These are phyloP conservation scores for Pygocentrus nattereri DNA, from an alignment of 2,797 vertebrate genomes.

Conservation along the genomic window DNA sequence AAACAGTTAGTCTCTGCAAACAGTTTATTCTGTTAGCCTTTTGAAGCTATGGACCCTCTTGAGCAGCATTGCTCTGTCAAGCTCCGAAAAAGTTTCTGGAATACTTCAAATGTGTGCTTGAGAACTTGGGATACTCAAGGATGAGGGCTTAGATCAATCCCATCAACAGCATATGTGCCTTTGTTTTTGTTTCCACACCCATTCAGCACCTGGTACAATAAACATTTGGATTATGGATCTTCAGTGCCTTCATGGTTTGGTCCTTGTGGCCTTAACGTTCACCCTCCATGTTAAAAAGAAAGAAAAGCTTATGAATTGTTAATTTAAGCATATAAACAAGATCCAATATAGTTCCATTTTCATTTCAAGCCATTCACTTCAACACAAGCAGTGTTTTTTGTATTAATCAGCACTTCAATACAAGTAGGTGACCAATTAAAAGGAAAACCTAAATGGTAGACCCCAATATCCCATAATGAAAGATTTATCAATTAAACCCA, in stretches of 20 bases:
- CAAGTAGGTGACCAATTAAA: neutral
- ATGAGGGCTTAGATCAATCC: slow-evolving; percentile 5
- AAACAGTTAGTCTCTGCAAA: neutral
- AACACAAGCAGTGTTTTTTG: too few relatives aligned
- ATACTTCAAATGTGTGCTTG: neutral
- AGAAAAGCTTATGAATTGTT: neutral
- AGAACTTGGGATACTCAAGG: neutral
- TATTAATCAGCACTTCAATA: neutral
- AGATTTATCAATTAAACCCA: neutral
- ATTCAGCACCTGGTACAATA: neutral
- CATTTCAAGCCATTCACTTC: too few relatives aligned
- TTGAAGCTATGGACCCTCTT: neutral
- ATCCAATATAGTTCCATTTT: too few relatives aligned
- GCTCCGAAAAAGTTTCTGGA: neutral
- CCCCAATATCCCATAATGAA: neutral
- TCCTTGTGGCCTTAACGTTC: neutral
- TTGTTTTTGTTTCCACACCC: neutral
- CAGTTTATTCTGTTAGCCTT: neutral
- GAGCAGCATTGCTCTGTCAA: neutral
- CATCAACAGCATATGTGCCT: slow-evolving; percentile 1
- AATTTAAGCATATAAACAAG: neutral
- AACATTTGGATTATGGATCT: slow-evolving; percentile 3
- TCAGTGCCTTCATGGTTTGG: neutral
- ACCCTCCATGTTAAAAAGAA: neutral
- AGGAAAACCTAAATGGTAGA: too few relatives aligned